Evolutionary conservation across 53 echinoderm and acorn worm species (phyloP), one percentile per base, ranked within the genome.

Genomic region (Temnopleurus reevesii): DNA sequence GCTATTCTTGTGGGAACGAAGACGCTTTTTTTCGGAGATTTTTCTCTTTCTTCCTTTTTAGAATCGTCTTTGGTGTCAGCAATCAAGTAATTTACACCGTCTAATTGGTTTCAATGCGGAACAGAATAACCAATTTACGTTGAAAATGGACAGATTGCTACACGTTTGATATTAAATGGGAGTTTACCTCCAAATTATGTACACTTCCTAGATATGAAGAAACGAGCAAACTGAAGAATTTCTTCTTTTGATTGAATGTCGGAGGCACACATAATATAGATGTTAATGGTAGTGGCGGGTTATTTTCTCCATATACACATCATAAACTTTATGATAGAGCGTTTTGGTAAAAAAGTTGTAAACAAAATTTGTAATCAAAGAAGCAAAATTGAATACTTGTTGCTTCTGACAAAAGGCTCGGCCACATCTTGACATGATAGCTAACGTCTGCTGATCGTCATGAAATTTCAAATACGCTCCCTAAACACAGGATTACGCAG

Each of bases 31-130:
- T 41, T 71, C 71, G 41, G 43, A 38, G n/a, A 71, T 21, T 6
- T 71, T 21, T 71, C 41, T 35, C 35, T 34, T 45, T 77, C 45
- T 21, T 71, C 41, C 65, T 64, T 34, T 45, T 77, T 77, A 44
- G 45, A 46, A 12, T 17, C 80, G 80, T 80, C 80, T 80, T 55
- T 1, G 8, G 83, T 83, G 83, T 55, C 83, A 19, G 55, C 56
- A 83, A 83, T 83, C 83, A 53, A 83, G 56, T 56, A 55, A 83
- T 56, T 83, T 35, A 18, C 29, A 33, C 36, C 55, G 12, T 27
- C 83, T 54, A 83, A 83, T 83, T 83, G 83, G 83, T 83, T 55
- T 55, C 56, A 83, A 13, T 83, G 35, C 12, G 83, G 36, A 83
- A 83, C 83, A 24, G 7, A 56, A 83, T 47, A 25, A 55, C 38